Base-by-base conservation (phyloP, 2,113 vertebrate species). In the Piprites chloris region DNA sequence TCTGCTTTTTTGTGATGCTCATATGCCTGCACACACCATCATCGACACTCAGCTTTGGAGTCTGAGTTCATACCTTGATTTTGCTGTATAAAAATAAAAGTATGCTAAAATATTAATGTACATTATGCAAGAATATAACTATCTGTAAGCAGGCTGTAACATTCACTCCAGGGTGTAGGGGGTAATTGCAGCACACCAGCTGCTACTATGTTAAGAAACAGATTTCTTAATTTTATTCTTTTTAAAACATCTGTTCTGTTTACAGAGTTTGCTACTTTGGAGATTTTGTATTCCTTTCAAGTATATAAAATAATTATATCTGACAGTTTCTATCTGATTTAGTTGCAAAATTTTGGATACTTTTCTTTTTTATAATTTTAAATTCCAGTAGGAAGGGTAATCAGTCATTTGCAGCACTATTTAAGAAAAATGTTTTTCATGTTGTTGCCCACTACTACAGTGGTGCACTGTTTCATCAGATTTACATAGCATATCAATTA, bases 201-300 rank as follows among this genome's bases (percentile, higher is more conserved):
- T 97, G 91, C 72, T 92, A 52, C 41, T 90, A 77, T 72, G 49
- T 87, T 95, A 87, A 85, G 77, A 94, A 95, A 11, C n/a, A 87
- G 15, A 63, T 92, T 95, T 95, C 65, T 94, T 75, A 17, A 2
- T 58, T 79, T 68, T 91, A 69, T 84, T 52, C 52, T 94, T 91
- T 96, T 85, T 73, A 94, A 91, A 82, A 95, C 63, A 95, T 96
- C 86, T 95, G 62, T 85, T 97, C 67, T 92, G 32, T 72, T 87
- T 65, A 62, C 49, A 81, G 84, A 94, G 35, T 35, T 49, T 83
- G 82, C 59, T 23, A n/a, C 47, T 86, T 79, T 24, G 32, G 35
- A 93, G 63, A 90, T 77, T 92, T 94, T 90, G 2, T 95, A 85
- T 82, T 94, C 66, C 71, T 76, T 93, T 90, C 76, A 82, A 76